Conservation (phyloP, 2,888 invertebrate species). For the Dasypolia templi region DNA sequence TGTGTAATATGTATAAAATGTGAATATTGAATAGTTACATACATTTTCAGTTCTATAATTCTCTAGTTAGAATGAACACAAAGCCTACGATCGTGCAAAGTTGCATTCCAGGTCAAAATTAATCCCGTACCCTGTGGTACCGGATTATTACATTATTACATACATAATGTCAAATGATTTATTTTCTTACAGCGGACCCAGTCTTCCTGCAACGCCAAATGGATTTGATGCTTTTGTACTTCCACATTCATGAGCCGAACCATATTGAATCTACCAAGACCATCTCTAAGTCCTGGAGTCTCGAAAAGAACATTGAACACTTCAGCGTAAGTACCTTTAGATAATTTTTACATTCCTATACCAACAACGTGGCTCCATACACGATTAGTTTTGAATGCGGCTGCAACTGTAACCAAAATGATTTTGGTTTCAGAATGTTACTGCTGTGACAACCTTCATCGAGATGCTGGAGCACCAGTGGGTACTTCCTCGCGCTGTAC, state of each 20-base stretch:
- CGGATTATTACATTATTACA: no score
- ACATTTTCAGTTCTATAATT: neutral
- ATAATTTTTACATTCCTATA: neutral
- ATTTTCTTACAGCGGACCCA: conserved; percentile 85
- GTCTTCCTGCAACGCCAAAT: conserved; percentile 82
- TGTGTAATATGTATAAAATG: neutral
- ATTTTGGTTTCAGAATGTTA: conserved; percentile 83
- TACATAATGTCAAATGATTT: neutral
- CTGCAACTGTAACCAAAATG: neutral
- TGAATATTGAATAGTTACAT: neutral
- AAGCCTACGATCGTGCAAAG: neutral
- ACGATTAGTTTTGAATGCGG: neutral
- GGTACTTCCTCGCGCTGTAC: conserved; percentile 90
- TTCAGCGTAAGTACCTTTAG: conserved; percentile 80
- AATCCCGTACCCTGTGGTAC: fast-evolving
- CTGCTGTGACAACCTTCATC: conserved; percentile 89
- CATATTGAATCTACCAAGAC: conserved; percentile 87
- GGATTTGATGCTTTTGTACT: conserved; percentile 84
- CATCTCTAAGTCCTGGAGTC: conserved; percentile 87
- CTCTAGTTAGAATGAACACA: neutral
- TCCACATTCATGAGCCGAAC: conserved; percentile 91
- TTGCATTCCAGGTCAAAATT: neutral
- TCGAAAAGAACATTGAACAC: conserved; percentile 87
- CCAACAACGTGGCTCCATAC: no score
- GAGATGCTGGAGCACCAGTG: conserved; percentile 88